Conservation (phyloP, 2,888 invertebrate genomes). For the Oithona nana region DNA sequence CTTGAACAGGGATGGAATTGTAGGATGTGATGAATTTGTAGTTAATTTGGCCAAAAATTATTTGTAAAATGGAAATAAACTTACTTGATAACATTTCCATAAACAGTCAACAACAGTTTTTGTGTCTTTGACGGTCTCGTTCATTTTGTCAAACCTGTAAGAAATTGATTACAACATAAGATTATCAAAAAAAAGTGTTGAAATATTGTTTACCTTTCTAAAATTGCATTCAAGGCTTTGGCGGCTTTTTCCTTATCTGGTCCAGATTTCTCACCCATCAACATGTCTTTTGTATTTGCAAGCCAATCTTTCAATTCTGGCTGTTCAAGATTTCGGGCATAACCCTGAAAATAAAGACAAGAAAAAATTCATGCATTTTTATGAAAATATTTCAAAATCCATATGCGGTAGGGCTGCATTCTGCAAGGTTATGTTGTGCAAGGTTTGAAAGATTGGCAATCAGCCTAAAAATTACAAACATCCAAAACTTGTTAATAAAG, state of each 20-base stretch:
- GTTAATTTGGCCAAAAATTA: not conserved
- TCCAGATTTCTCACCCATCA: conserved; percentile 3
- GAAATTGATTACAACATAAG: no score
- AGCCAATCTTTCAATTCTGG: conserved; percentile 13
- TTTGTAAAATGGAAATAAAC: not conserved
- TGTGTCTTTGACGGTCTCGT: conserved; percentile 7
- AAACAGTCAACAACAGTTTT: conserved; percentile 8
- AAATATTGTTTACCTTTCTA: not conserved
- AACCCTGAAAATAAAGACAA: conserved; percentile 7
- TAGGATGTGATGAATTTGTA: no score
- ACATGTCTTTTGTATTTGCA: conserved; percentile 5
- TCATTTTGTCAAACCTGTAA: conserved; percentile 6
- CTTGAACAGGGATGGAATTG: not conserved
- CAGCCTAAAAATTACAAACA: no score
- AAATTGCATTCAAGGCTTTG: not conserved
- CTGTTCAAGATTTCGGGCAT: conserved; percentile 14
- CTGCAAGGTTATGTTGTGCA: no score
- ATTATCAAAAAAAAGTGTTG: not conserved
- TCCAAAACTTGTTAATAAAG: no score
- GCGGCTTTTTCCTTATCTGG: conserved; percentile 8
- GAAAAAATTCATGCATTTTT: conserved; percentile 21
- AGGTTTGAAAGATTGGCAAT: no score
- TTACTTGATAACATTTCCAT: conserved; percentile 15
- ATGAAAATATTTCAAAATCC: no score
- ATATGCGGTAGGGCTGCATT: no score